Evolutionary conservation across 2,888 invertebrate genomes (phyloP).

Genomic region (Amphipyra tragopoginis): DNA sequence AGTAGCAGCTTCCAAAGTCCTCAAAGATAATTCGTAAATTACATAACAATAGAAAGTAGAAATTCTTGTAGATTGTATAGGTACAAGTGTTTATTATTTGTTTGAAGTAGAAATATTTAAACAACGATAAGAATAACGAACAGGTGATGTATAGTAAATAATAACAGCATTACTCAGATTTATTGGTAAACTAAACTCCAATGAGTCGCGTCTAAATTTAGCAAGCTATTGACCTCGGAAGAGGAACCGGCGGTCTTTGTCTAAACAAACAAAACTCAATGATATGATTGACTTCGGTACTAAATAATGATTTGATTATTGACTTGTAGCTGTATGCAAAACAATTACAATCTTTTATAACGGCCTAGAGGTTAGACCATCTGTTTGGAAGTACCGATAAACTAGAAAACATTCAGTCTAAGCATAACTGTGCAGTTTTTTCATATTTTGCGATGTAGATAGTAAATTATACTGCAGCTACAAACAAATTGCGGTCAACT

Average conservation of each 20-base stretch:
- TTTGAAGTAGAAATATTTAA: not conserved
- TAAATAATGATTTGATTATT: constrained; percentile 12
- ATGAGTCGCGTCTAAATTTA: constrained; percentile 29
- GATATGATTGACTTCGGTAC: constrained; percentile 3
- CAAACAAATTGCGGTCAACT: too few relatives aligned
- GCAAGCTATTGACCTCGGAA: constrained; percentile 44
- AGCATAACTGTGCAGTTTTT: too few relatives aligned
- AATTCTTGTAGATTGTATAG: too few relatives aligned
- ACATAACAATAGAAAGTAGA: too few relatives aligned
- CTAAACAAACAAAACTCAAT: constrained; percentile 26
- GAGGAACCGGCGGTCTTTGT: constrained; percentile 6
- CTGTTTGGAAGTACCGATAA: not conserved
- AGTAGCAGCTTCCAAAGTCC: too few relatives aligned
- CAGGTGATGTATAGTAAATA: constrained; percentile 11
- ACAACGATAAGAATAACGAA: constrained; percentile 5
- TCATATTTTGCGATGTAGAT: too few relatives aligned
- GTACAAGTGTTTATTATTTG: too few relatives aligned
- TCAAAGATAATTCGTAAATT: too few relatives aligned
- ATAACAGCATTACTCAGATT: constrained; percentile 5
- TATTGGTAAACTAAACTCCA: constrained; percentile 15
- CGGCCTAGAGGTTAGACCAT: not conserved
- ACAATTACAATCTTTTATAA: not conserved
- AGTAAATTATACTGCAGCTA: too few relatives aligned
- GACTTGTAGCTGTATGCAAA: not conserved
- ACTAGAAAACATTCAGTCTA: too few relatives aligned